phyloP scores from a whole-genome alignment of 1,140 invertebrate species.

The Parasteatoda tepidariorum region DNA sequence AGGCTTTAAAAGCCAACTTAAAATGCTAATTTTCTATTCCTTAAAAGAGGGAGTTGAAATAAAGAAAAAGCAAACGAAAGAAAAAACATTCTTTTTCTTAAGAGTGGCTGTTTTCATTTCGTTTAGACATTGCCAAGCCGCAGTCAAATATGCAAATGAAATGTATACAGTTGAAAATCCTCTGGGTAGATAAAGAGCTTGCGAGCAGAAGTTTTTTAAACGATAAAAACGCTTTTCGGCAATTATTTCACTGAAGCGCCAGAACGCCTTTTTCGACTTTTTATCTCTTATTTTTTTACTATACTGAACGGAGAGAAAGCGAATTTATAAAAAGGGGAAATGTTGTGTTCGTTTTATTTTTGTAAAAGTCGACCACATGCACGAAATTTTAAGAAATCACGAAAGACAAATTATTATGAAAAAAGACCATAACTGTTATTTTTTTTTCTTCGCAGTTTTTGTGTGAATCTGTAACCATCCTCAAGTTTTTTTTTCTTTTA shows the following conservation, averaged over 20 bases:
- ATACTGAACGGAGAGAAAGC: neutral
- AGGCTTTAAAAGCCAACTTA: neutral
- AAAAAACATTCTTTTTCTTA: neutral
- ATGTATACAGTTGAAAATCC: constrained; percentile 31
- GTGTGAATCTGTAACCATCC: constrained; percentile 21
- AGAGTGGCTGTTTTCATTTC: constrained; percentile 46
- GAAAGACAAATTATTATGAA: constrained; percentile 35
- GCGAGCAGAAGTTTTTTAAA: constrained; percentile 25
- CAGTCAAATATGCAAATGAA: constrained; percentile 46
- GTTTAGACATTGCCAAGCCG: neutral
- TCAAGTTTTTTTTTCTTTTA: constrained; percentile 5
- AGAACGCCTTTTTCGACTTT: neutral
- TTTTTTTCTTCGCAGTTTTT: neutral
- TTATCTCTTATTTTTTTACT: neutral
- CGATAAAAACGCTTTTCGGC: constrained; percentile 46
- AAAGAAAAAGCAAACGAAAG: neutral
- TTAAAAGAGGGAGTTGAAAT: neutral
- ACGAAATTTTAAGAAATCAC: constrained; percentile 39
- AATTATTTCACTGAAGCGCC: neutral
- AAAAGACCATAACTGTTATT: constrained; percentile 25
- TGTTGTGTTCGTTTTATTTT: constrained; percentile 23
- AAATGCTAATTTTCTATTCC: constrained; percentile 36
- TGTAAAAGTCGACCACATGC: neutral
- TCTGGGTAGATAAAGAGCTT: neutral
- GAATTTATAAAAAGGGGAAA: neutral